Base-by-base conservation (phyloP, 2,797 vertebrate genomes). In the Moxostoma hubbsi region DNA sequence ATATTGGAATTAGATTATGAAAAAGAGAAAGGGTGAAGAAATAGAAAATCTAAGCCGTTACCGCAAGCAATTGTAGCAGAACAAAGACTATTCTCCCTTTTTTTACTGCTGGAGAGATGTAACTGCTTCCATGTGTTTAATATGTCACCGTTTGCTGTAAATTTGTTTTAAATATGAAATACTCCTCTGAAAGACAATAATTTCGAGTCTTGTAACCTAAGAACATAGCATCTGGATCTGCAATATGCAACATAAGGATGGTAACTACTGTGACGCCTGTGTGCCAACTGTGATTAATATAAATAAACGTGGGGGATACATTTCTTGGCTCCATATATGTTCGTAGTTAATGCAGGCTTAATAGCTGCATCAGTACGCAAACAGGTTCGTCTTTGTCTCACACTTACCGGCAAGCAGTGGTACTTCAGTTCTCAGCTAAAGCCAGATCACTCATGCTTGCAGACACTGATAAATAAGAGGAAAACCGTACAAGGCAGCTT, bases 81-180 rank as follows among this genome's bases (percentile, higher is more conserved):
- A 85, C 82, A 85, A 87, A 84, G 84, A 87, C 62, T 80, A 81
- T 76, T 87, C 66, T 81, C 82, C 75, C 86, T 62, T 64, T 53
- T 45, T 86, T 87, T 73, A 76, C 74, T 82, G 62, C 78, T 47
- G 43, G 79, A 16, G 57, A 82, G 79, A 83, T 64, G 54, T 87
- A 91, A 91, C 82, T 82, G 63, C 84, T 92, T 89, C 89, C 89
- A 89, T 89, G 83, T 92, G 90, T 88, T 85, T 83, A 85, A 87
- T 85, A 81, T 61, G 83, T 90, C 82, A 84, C 50, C 71, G 82
- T 85, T 91, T 84, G 78, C 81, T 85, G 87, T 86, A 87, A 85
- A 88, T 89, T 89, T 90, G 83, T 89, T 91, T 91, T 84, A 85
- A 88, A 90, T 90, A 90, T 90, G 75, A 90, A 92, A 90, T 86